Percentiles rank a stretch among this genome's conserved stretches.
These are phyloP conservation scores for Porphyrio hochstetteri DNA, from an alignment of 2,113 vertebrate species.

Conservation along the genomic window DNA sequence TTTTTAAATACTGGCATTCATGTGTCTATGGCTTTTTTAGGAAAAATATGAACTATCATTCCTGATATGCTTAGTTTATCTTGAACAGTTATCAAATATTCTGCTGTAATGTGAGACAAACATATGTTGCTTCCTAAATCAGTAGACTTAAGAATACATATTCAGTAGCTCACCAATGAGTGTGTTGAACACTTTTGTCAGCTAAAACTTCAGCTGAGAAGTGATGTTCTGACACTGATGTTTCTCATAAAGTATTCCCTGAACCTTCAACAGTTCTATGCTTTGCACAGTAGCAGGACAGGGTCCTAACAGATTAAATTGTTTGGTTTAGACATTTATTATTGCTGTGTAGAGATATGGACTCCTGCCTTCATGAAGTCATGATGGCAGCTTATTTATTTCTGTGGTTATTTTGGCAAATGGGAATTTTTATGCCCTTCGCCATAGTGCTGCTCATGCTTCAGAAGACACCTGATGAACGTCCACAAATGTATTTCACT, in stretches of 20 bases:
- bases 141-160: neutral
- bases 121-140: conserved; percentile 28
- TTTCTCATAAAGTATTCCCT: neutral
- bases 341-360: neutral
- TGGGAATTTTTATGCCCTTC: neutral
- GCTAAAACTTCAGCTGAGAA: neutral
- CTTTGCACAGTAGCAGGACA: neutral
- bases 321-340: neutral
- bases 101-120: neutral
- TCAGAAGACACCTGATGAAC: neutral
- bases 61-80: neutral
- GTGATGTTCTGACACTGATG: neutral
- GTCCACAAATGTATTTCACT: neutral
- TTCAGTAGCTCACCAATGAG: neutral
- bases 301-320: neutral
- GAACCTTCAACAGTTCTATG: neutral
- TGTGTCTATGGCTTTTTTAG: neutral
- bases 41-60: neutral
- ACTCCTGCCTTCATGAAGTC: neutral
- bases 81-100: conserved; percentile 1
- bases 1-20: neutral
- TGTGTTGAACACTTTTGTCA: neutral
- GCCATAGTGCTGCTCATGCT: neutral
- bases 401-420: neutral
- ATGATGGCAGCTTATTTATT: neutral